A percentile compares a stretch with the other conserved stretches of the same genome.
phyloP scores from a whole-genome alignment of 2,113 vertebrate genomes.

The Irena cyanogastra region DNA sequence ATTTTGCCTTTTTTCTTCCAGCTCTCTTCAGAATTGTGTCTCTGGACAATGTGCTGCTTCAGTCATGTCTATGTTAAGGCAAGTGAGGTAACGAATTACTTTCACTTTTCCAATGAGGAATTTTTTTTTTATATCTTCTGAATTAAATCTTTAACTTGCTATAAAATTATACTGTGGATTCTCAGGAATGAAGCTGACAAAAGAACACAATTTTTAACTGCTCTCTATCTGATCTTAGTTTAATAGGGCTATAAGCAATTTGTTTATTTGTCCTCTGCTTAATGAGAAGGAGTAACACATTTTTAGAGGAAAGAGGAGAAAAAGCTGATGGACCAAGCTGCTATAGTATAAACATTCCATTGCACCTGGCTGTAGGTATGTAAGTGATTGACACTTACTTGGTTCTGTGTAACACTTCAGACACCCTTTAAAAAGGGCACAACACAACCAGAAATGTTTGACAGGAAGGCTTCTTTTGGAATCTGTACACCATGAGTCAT shows the following conservation, averaged over 20 bases:
- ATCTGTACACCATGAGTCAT: background rate
- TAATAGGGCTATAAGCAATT: background rate
- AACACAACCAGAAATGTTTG: background rate
- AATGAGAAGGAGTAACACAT: background rate
- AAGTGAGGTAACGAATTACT: background rate
- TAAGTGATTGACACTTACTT: background rate
- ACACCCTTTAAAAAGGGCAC: background rate
- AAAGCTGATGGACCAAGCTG: background rate
- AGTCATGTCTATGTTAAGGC: background rate
- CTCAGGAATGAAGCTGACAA: background rate
- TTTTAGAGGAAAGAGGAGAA: background rate
- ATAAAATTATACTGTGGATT: background rate
- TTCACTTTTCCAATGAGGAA: background rate
- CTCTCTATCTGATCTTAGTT: background rate
- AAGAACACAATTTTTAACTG: background rate
- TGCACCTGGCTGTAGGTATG: background rate
- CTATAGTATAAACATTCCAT: background rate
- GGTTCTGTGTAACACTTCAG: background rate
- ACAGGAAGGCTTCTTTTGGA: background rate
- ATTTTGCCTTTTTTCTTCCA: background rate
- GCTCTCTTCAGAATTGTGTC: background rate
- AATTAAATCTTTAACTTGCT: background rate
- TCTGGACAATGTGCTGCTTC: background rate
- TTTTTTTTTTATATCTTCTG: background rate
- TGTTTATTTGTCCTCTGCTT: background rate